Base-by-base conservation (phyloP, 2,797 vertebrate genomes). In the Zalophus californianus region DNA sequence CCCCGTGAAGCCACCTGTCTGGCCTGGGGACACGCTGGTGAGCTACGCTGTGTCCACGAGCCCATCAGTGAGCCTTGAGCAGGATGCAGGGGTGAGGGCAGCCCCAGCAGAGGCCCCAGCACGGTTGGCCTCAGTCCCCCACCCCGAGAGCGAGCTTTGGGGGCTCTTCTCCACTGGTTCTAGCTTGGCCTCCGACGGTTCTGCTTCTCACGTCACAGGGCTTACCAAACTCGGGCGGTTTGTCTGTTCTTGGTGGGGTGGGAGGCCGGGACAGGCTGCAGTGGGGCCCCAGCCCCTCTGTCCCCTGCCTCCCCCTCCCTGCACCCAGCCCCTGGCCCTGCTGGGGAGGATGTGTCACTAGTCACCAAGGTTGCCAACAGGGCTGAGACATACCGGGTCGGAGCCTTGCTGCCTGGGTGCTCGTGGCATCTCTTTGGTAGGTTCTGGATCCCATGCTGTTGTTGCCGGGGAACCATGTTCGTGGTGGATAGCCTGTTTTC, bases 81-180 rank as follows among this genome's bases (percentile, higher is more conserved):
- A 3, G 1, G 1, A 15, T 2, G 14, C 3, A 0, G 66, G 54
- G 18, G 35, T 16, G 21, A 32, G 32, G 50, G 72, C 3, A 20
- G 50, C 8, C 60, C 56, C 23, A 1, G 58, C 16, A 27, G 77
- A 23, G 21, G 25, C 35, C 56, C 38, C 14, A 0, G 35, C 25
- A 0, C 0, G 1, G 35, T 52, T 14, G 7, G 20, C 54, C 41
- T 89, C 14, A 2, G 56, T 68, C 3, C 38, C 52, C 75, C 68
- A 21, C 66, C 66, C 64, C 3, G 3, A 16, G 48, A 52, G 56
- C 1, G 0, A n/a, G 20, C 25, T 44, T 38, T 21, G 9, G 27
- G 41, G 14, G 7, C 35, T 60, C 0, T 0, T 16, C 29, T 23
- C 54, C 32, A 10, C 48, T 1, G 1, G 75, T 77, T 54, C 7